These are phyloP conservation scores for Pyxicephalus adspersus DNA, from an alignment of 2,113 vertebrate species.

Conservation along the genomic window DNA sequence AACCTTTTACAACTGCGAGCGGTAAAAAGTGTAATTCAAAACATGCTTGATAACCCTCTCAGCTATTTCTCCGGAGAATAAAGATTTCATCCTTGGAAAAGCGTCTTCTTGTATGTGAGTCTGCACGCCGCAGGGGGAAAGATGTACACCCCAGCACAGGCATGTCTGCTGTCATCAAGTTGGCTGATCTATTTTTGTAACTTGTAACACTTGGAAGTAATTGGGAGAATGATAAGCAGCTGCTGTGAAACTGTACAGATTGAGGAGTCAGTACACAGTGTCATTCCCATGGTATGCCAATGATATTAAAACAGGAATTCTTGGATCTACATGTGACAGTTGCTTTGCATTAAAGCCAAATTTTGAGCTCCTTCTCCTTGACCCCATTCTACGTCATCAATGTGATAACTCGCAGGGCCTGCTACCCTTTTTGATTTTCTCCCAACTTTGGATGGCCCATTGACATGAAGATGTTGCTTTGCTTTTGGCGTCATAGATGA, in stretches of 20 bases:
- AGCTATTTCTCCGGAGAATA: slow-evolving; percentile 5
- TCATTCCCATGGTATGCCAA: too few relatives aligned
- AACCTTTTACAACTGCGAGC: neutral
- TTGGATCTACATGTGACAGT: too few relatives aligned
- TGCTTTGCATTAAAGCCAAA: too few relatives aligned
- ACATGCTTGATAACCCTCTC: neutral
- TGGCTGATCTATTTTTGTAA: slow-evolving; percentile 11
- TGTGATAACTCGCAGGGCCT: too few relatives aligned
- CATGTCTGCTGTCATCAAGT: slow-evolving; percentile 11
- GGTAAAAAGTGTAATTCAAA: slow-evolving; percentile 24
- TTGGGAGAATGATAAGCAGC: slow-evolving; percentile 31
- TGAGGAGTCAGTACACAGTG: neutral
- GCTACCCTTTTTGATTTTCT: too few relatives aligned
- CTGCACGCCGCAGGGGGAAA: slow-evolving; percentile 21
- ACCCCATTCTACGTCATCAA: too few relatives aligned
- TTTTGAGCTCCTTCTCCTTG: too few relatives aligned
- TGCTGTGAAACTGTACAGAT: neutral
- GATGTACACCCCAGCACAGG: slow-evolving; percentile 1
- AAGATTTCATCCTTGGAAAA: neutral
- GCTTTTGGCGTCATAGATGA: too few relatives aligned
- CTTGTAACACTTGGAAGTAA: neutral
- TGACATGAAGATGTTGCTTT: too few relatives aligned
- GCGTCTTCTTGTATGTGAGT: slow-evolving; percentile 4
- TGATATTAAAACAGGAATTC: too few relatives aligned
- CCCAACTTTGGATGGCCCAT: too few relatives aligned